Conservation (phyloP, 2,113 vertebrate species). For the Myanophis thanlyinensis region DNA sequence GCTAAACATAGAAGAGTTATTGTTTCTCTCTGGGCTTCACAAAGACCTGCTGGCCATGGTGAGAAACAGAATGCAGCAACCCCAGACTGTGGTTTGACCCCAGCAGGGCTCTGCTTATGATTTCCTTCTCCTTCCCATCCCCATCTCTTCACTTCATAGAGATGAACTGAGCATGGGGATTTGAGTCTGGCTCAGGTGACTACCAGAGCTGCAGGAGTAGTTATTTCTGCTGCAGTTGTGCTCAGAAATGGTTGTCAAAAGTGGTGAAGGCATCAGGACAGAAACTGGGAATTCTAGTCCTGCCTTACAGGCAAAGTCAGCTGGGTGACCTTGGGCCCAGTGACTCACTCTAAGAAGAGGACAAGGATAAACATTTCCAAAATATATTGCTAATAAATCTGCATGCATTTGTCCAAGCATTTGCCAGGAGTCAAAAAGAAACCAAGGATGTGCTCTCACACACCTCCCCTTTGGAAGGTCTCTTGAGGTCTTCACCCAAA, state of each 20-base stretch:
- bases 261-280: neutral
- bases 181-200: neutral
- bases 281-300: neutral
- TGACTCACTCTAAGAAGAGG: neutral
- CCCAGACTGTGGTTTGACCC: neutral
- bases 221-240: neutral
- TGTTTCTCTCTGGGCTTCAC: neutral
- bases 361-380: neutral
- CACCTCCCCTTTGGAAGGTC: neutral
- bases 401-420: neutral
- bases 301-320: neutral
- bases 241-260: neutral
- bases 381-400: neutral
- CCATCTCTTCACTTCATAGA: neutral
- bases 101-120: neutral
- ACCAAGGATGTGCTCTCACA: neutral
- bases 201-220: neutral
- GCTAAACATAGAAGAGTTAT: neutral
- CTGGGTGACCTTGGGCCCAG: neutral
- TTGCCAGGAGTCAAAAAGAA: neutral
- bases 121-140: neutral
- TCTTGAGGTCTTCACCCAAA: neutral
- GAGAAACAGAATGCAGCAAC: neutral
- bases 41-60: neutral
- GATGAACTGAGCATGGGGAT: neutral